phyloP scores from a whole-genome alignment of 2,888 invertebrate species.

The Diogma glabrata region DNA sequence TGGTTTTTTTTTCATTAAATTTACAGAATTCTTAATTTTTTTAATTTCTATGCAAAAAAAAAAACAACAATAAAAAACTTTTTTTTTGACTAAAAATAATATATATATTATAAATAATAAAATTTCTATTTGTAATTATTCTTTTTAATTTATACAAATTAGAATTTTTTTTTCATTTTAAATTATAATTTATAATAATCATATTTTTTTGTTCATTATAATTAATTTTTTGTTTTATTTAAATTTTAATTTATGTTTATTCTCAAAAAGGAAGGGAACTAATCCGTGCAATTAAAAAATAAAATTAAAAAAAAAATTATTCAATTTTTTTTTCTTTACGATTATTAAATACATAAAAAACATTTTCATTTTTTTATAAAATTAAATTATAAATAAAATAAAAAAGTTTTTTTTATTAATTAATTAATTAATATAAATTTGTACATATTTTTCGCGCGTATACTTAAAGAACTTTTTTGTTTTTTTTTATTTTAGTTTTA shows the following conservation, averaged over 20 bases:
- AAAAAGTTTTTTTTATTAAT: no score
- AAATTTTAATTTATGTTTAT: constrained; percentile 1
- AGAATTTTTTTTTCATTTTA: no score
- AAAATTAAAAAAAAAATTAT: constrained; percentile 3
- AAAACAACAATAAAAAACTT: no score
- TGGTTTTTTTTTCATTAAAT: no score
- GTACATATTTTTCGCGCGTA: constrained; percentile 9
- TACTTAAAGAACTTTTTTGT: constrained; percentile 10
- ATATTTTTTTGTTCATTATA: no score
- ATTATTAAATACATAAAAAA: neutral
- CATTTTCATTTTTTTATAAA: constrained; percentile 1
- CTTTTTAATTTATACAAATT: no score
- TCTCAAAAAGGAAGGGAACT: constrained; percentile 10
- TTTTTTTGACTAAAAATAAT: no score
- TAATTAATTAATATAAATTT: constrained; percentile 9
- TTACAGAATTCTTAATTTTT: no score
- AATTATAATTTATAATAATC: no score
- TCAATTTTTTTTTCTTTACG: neutral
- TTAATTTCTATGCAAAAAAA: no score
- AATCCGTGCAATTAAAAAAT: constrained; percentile 10
- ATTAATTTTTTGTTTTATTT: constrained; percentile 2
- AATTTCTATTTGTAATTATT: no score
- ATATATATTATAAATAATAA: no score
- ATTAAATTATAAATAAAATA: neutral
- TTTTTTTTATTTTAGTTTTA: neutral